Conservation (phyloP, 2,888 invertebrate species). For the Gymnoscelis rufifasciata region DNA sequence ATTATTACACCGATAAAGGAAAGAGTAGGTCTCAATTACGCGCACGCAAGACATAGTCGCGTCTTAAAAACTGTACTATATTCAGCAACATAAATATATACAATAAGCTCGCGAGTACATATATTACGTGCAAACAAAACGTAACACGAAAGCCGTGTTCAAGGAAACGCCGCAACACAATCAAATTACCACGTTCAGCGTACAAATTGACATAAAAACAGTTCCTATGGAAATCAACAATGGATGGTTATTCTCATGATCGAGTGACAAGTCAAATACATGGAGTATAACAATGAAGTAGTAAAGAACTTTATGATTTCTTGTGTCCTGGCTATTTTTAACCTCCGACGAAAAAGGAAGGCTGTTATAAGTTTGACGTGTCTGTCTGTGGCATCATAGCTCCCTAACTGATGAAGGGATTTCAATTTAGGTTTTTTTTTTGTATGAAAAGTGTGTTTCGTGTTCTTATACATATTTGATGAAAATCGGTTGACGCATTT, state of each 20-base stretch:
- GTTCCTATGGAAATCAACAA: conserved; percentile 35
- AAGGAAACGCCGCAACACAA: conserved; percentile 39
- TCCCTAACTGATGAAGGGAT: no score
- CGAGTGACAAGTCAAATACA: conserved; percentile 15
- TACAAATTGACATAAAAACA: conserved; percentile 32
- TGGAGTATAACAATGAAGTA: conserved; percentile 36
- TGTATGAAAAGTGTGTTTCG: no score
- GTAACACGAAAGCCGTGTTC: conserved; percentile 29
- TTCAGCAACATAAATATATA: conserved; percentile 9
- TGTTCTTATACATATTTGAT: no score
- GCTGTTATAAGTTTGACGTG: no score
- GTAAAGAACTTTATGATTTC: conserved; percentile 38
- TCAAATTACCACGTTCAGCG: conserved; percentile 27
- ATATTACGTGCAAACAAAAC: conserved; percentile 15
- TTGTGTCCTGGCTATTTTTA: conserved; percentile 24
- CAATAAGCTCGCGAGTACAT: not conserved
- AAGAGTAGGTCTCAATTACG: no score
- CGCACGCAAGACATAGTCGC: no score
- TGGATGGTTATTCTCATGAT: conserved; percentile 37
- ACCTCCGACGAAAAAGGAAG: no score
- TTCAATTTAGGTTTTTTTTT: no score
- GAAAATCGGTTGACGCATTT: no score
- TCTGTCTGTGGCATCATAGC: no score
- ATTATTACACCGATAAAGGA: no score
- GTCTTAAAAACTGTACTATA: not conserved